Conservation (phyloP, 2,113 vertebrate species). For the Psittacara wagleri region DNA sequence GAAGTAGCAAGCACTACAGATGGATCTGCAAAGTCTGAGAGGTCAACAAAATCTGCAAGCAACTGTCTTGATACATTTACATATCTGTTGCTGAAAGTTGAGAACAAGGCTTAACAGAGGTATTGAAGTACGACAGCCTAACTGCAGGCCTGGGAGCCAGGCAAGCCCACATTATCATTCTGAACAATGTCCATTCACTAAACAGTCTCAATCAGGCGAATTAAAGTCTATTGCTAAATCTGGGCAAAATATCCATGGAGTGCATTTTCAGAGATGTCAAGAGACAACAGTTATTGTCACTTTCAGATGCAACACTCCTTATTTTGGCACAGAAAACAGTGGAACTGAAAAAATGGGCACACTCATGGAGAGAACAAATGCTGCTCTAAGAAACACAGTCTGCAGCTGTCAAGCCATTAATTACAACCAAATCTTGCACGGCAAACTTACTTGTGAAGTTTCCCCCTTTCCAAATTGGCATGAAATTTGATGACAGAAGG, state of each 20-base stretch:
- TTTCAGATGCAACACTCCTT: not conserved
- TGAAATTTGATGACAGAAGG: constrained; percentile 78
- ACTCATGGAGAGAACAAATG: not conserved
- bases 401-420: not conserved
- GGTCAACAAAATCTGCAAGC: not conserved
- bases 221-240: not conserved
- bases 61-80: not conserved
- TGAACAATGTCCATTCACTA: not conserved
- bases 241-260: not conserved
- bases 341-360: not conserved
- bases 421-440: not conserved
- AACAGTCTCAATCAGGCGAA: not conserved
- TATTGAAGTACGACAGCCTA: not conserved
- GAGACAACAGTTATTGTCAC: not conserved
- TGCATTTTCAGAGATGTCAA: not conserved
- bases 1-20: not conserved
- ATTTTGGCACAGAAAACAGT: not conserved
- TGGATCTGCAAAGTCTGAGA: not conserved
- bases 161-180: not conserved
- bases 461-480: constrained; percentile 75
- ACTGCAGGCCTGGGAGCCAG: not conserved
- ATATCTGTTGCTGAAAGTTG: not conserved
- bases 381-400: not conserved
- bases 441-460: constrained; percentile 57
- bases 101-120: not conserved